Base-by-base conservation (phyloP, 2,888 invertebrate genomes). In the Plagiodera versicolora region DNA sequence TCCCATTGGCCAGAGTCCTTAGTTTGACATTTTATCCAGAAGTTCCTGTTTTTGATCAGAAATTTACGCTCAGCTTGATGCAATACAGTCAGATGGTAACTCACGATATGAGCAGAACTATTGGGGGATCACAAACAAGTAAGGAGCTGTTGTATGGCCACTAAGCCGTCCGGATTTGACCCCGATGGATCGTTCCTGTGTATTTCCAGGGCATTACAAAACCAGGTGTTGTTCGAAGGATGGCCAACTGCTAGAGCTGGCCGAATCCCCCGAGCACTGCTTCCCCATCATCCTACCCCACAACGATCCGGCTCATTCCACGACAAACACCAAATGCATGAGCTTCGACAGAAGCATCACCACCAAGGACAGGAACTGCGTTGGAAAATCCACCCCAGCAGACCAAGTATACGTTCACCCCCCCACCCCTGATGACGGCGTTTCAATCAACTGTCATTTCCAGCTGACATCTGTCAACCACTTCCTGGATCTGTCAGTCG, bases 51-150 rank as follows among this genome's bases (percentile, higher is more conserved):
- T 82, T 88, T 1, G 92, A 93, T 79, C 88, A 86, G 0, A 79
- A 86, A 63, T 92, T 86, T 82, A 91, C 88, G 19, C 80, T 93
- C 18, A 86, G 86, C 49, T 86, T 91, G 45, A 90, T 90, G 85
- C 90, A 90, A 70, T 91, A 88, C 84, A 91, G 91, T 0, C 91
- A 91, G 79, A 87, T 91, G 66, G 82, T 91, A 24, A 89, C 90
- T 4, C 91, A 91, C 76, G 91, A 91, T 72, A 89, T 91, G 87
- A 89, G 88, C 14, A 82, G 89, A 71, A 86, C 89, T n/a, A 86
- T 86, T 54, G 89, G 89, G 49, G 84, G 85, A 45, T 86, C 89
- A 2, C 91, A 91, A 80, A 86, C 88, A 18, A 89, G 91, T 92
- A 81, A 85, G 89, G n/a, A n/a, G n/a, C n/a, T n/a, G n/a, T n/a